phyloP scores from a whole-genome alignment of 2,888 invertebrate species.

The Stenotaenia linearis region DNA sequence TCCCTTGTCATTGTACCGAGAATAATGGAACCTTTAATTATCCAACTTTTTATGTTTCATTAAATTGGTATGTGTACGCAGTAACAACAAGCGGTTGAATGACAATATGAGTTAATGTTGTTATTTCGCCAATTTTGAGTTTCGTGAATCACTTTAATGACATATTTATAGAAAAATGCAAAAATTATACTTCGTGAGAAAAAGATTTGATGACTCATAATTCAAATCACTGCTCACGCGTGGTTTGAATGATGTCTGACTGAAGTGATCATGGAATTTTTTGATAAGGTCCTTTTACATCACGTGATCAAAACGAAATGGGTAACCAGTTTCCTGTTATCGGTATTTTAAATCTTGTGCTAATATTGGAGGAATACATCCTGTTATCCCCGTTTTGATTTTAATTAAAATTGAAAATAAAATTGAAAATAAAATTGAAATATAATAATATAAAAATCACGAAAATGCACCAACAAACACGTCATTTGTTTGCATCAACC shows the following conservation, averaged over 20 bases:
- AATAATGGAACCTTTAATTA: neutral
- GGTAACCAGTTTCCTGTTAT: neutral
- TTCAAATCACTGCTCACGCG: too few species aligned
- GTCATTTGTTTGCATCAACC: too few species aligned
- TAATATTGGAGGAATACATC: neutral
- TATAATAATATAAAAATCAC: too few species aligned
- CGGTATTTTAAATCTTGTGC: neutral
- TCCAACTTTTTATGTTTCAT: neutral
- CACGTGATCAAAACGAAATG: conserved; percentile 1
- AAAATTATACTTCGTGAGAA: too few species aligned
- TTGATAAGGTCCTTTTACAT: neutral
- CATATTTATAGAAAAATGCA: neutral
- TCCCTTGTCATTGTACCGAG: neutral
- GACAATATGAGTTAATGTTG: neutral
- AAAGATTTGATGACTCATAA: too few species aligned
- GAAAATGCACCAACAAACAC: too few species aligned
- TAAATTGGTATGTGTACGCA: neutral
- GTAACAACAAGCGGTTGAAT: neutral
- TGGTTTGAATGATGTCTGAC: neutral
- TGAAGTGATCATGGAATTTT: neutral
- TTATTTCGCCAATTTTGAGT: neutral
- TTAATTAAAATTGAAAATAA: neutral
- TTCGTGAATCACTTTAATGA: neutral
- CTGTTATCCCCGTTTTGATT: neutral
- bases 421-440: too few species aligned